Base-by-base conservation (phyloP, 2,888 invertebrate species). In the Pachycephus smyrnensis region DNA sequence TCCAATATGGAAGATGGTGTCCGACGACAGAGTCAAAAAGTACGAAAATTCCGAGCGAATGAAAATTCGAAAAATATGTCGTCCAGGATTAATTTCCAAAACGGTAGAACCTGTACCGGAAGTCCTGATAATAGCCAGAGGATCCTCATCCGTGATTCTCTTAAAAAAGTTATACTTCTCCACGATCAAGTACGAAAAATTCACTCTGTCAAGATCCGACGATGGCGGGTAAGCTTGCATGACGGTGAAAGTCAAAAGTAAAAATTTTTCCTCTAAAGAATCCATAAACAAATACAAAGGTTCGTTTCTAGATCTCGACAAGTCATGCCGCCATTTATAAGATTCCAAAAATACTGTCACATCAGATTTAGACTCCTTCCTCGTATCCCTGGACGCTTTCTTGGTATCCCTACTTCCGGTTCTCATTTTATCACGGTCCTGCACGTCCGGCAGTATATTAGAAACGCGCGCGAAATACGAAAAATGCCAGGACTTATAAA, bases 271-370 rank as follows among this genome's bases (percentile, higher is more conserved):
- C 0, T 84, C 80, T 9, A 80, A 0, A 0, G 88, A 89, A 75
- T 88, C 88, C 68, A 82, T 80, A 69, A 89, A 83, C 1, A 88
- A 75, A 75, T 89, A 89, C 12, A 89, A 35, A 1, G 86, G 84
- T 40, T 87, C 86, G 81, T 86, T 84, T 75, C 81, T 83, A 12
- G 81, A 80, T 12, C 31, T 75, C 12, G 33, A 37, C 76, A 81
- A 79, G 9, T 80, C 80, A 31, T 30, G 55, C 0, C 81, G 80
- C 82, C 83, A 83, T 1, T n/a, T 55, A 12, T 80, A 73, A 1
- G n/a, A 30, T 15, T 77, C 75, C 11, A 3, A 11, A 32, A 68
- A 76, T 80, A 77, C 33, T 36, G 68, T 69, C 11, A 33, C 11
- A n/a, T 76, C 79, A 1, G 79, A 6, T 37, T 68, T 76, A n/a